Evolutionary conservation across 2,797 vertebrate species (phyloP), one percentile per base, ranked within the genome.

Genomic region (Alosa sapidissima): DNA sequence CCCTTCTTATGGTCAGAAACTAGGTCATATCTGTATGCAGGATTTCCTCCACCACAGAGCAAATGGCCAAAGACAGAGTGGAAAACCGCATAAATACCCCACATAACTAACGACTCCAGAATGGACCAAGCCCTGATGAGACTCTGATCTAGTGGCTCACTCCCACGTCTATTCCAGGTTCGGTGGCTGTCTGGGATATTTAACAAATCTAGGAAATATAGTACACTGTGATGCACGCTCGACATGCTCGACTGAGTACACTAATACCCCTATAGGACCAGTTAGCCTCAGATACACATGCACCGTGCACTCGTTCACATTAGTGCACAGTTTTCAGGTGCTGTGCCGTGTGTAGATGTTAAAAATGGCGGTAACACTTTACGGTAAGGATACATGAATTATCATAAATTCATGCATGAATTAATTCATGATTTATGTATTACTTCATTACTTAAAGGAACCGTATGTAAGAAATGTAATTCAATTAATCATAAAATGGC

Each of bases 21-120:
- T 45, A 87, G 48, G 82, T 91, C 87, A 24, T 82, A 83, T 0
- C 8, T 83, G 81, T 86, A 85, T n/a, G 85, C 16, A 41, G 65
- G 33, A 72, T 36, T 72, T 72, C 33, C 33, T 72, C 4, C 14
- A 72, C 33, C 68, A 36, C 68, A 41, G 13, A 36, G 14, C 68
- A 72, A 65, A 65, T 65, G 9, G n/a, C 62, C 10, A 8, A 33
- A 33, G 24, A 33, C 62, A 11, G 58, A 33, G 10, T 65, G 24
- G 62, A 33, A 65, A 65, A 33, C 24, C 24, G 28, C 62, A 28
- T 28, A 28, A 65, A 58, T 21, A 0, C 16, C 54, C 54, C 5
- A 21, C 54, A 55, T 58, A 6, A 58, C 5, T 58, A 21, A 55
- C 5, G 16, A 55, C 54, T 55, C 54, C 5, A 16, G 14, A 55